Percentiles rank a stretch among this genome's conserved stretches.
phyloP scores from a whole-genome alignment of 2,797 vertebrate genomes.

The Cyprinella venusta region DNA sequence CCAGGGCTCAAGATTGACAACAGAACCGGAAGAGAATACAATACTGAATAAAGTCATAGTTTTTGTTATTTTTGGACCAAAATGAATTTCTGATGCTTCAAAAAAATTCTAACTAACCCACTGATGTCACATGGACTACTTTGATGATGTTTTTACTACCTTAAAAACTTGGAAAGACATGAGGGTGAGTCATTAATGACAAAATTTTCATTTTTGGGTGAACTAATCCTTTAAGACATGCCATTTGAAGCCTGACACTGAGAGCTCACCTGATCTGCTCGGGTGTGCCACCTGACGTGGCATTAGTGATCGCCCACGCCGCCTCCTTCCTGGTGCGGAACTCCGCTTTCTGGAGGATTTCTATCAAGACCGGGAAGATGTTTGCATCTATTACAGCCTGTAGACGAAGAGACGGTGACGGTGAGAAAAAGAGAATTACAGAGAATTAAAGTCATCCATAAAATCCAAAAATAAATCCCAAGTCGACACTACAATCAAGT shows the following conservation, averaged over 20 bases:
- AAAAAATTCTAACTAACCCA: too few species aligned
- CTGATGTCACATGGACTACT: too few species aligned
- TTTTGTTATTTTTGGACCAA: too few species aligned
- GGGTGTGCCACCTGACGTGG: conserved; percentile 94
- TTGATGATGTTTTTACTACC: too few species aligned
- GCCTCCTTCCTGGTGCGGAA: conserved; percentile 98
- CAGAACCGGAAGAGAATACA: too few species aligned
- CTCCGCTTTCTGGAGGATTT: conserved; percentile 97
- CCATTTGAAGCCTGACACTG: too few species aligned
- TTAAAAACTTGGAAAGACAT: too few species aligned
- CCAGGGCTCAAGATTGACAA: neutral
- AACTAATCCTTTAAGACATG: neutral
- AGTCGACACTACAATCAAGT: neutral
- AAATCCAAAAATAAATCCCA: conserved; percentile 9
- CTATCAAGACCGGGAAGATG: conserved; percentile 97
- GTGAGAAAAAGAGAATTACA: conserved; percentile 9
- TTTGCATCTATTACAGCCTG: conserved; percentile 98
- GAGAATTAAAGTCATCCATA: conserved; percentile 1
- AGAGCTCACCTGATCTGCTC: conserved; percentile 90
- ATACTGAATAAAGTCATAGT: too few species aligned
- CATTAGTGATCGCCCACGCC: conserved; percentile 98
- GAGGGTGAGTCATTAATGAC: too few species aligned
- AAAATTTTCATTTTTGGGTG: too few species aligned
- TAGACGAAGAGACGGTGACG: neutral
- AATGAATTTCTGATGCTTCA: too few species aligned